phyloP scores from a whole-genome alignment of 2,113 vertebrate species.

The Siniperca knerii region DNA sequence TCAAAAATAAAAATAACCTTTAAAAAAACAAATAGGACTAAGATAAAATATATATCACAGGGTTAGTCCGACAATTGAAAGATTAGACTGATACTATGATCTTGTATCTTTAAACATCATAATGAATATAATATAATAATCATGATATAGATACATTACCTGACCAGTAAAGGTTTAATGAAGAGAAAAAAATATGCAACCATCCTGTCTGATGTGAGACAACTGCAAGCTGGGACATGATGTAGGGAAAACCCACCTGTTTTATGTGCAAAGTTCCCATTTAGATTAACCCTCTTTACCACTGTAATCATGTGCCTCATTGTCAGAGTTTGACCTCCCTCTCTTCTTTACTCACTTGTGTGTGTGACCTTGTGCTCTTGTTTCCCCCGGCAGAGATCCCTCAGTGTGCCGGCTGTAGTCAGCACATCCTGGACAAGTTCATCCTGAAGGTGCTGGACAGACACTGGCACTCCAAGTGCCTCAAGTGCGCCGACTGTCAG shows the following conservation, averaged over 20 bases:
- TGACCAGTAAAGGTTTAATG: neutral
- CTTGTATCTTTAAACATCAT: neutral
- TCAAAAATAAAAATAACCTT: neutral
- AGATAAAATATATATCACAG: neutral
- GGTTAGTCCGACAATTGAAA: neutral
- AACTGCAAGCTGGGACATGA: neutral
- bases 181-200: neutral
- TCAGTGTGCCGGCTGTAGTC: constrained; percentile 97
- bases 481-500: constrained; percentile 98
- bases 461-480: constrained; percentile 98
- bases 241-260: neutral
- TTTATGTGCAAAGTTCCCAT: neutral
- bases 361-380: constrained; percentile 23
- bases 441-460: constrained; percentile 99
- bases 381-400: constrained; percentile 90
- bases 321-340: no score
- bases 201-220: neutral
- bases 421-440: constrained; percentile 99
- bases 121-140: neutral
- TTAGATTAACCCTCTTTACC: neutral
- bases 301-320: no score
- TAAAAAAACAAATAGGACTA: neutral
- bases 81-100: neutral
- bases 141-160: neutral
- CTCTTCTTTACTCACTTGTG: neutral